Evolutionary conservation across 1,140 invertebrate species (phyloP).

Genomic region (Linepithema humile): DNA sequence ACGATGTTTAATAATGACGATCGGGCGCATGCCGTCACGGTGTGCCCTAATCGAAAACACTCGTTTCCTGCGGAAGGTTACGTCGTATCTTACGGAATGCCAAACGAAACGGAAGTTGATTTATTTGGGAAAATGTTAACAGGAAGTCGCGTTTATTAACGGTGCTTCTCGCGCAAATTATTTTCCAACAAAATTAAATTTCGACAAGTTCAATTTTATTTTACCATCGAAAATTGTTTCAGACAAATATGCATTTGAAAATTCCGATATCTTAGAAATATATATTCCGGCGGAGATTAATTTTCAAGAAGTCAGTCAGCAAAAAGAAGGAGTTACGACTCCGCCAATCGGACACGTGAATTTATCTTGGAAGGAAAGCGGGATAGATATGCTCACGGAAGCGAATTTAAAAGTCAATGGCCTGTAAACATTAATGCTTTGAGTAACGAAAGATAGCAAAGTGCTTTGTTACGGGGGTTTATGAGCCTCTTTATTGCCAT

Average conservation of each 20-base stretch:
- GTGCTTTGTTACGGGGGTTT: constrained; percentile 48
- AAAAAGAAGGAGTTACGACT: constrained; percentile 19
- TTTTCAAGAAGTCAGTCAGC: background rate
- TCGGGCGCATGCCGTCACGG: background rate
- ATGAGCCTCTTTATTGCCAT: constrained; percentile 58
- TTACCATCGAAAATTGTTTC: background rate
- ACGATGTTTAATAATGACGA: constrained; percentile 78
- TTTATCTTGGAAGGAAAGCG: constrained; percentile 39
- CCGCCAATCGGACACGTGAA: constrained; percentile 21
- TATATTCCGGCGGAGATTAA: background rate
- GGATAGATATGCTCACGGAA: constrained; percentile 51
- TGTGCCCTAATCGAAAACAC: constrained; percentile 64
- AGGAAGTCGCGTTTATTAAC: background rate
- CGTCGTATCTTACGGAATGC: background rate
- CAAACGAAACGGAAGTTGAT: background rate
- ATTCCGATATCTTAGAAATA: background rate
- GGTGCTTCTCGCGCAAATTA: background rate
- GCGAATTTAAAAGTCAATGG: constrained; percentile 60
- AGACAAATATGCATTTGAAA: background rate
- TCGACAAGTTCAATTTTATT: background rate
- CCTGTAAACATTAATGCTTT: constrained; percentile 53
- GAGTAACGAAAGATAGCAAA: constrained; percentile 62
- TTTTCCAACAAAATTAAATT: background rate
- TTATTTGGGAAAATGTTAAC: background rate
- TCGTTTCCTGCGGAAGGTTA: constrained; percentile 50